phyloP scores from a whole-genome alignment of 2,797 vertebrate genomes.

The Capromys pilorides region DNA sequence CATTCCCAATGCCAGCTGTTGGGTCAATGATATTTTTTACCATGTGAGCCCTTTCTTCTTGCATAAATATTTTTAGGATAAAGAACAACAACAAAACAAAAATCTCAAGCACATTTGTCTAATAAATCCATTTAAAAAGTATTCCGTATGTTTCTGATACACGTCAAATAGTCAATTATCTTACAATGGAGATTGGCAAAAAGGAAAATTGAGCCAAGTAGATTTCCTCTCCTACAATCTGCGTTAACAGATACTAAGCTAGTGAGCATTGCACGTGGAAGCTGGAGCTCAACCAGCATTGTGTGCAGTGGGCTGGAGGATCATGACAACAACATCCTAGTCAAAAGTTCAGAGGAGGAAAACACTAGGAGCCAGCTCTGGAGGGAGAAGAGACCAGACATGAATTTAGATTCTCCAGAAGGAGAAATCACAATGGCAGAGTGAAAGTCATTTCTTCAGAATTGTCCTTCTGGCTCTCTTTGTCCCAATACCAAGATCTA shows the following conservation, averaged over 20 bases:
- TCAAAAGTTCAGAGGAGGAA: neutral
- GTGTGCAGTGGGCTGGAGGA: neutral
- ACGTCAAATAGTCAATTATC: too few species aligned
- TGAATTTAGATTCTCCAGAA: neutral
- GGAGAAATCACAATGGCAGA: neutral
- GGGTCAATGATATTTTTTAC: neutral
- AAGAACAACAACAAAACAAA: neutral
- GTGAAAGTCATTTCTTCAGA: neutral
- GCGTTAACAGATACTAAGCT: neutral
- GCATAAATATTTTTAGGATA: neutral
- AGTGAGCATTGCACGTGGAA: neutral
- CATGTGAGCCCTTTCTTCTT: neutral
- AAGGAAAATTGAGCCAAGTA: neutral
- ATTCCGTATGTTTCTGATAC: neutral
- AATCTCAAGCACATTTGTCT: neutral
- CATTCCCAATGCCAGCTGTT: neutral
- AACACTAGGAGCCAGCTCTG: neutral
- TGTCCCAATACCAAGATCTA: neutral
- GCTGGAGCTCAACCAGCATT: neutral
- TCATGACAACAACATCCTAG: neutral
- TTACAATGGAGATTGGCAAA: neutral
- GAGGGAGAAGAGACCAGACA: neutral
- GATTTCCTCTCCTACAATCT: neutral
- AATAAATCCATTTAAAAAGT: neutral
- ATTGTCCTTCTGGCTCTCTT: neutral